Percentiles rank a stretch among this genome's conserved stretches.
Evolutionary conservation across 2,113 vertebrate species (phyloP).

Genomic region (Pardalotus punctatus): DNA sequence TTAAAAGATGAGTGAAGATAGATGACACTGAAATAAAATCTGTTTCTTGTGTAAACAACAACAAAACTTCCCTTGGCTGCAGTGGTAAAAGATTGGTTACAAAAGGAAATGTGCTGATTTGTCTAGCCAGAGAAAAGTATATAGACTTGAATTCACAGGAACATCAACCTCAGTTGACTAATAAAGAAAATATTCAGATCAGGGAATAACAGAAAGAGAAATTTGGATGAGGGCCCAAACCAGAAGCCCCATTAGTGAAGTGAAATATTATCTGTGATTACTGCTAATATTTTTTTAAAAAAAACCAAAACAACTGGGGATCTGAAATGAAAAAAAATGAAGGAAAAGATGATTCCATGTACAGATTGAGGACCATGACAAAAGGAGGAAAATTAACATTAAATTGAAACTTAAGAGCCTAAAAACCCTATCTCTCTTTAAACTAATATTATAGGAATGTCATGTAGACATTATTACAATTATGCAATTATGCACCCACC

Average conservation of each 20-base stretch:
- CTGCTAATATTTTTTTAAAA: background rate
- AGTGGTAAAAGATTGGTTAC: background rate
- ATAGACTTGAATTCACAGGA: background rate
- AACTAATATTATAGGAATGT: background rate
- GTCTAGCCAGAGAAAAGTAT: background rate
- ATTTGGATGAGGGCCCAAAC: background rate
- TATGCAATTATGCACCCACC: background rate
- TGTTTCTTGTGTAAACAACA: background rate
- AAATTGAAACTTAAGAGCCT: background rate
- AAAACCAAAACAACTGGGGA: fast-evolving
- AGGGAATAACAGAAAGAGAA: background rate
- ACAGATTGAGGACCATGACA: background rate
- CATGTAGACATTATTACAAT: background rate
- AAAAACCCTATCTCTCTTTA: background rate
- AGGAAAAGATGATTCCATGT: background rate
- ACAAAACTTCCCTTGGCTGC: background rate
- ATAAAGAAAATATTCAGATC: background rate
- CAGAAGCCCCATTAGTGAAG: background rate
- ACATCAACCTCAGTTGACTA: background rate
- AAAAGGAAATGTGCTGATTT: background rate
- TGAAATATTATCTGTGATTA: background rate
- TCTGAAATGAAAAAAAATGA: background rate
- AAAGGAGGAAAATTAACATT: background rate
- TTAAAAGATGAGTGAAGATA: background rate
- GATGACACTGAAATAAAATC: background rate